Base-by-base conservation (phyloP, 2,888 invertebrate genomes). In the Drosophila cracens region DNA sequence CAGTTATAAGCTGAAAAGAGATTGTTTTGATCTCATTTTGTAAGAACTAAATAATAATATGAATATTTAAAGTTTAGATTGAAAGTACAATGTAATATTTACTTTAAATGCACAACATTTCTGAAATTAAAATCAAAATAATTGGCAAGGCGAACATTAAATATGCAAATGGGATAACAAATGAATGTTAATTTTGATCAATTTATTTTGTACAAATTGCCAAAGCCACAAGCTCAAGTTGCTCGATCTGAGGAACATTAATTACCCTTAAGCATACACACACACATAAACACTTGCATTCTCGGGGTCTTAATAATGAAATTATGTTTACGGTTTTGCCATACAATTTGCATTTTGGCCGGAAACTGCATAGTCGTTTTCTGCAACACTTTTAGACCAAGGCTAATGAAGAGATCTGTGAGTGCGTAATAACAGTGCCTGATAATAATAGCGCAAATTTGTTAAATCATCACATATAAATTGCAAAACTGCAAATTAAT, bases 401-500 rank as follows among this genome's bases (percentile, higher is more conserved):
- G 76, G 53, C 64, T 67, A 78, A 81, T 71, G 54, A 52, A 59
- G 38, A 66, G 57, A 60, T 59, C 63, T 54, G 49, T 27, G 60
- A 66, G 61, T 59, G 59, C 48, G 43, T 62, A 75, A 75, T 75
- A 77, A 74, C 49, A 38, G 36, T 61, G 11, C 25, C 21, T 6
- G 18, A 36, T 63, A 65, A 31, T 56, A 70, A 71, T 61, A 18
- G 56, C 57, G 36, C 70, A 74, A 74, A 84, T 84, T 84, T 81
- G 85, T 68, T 62, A 66, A 70, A 74, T 72, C 75, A 81, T 77
- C 76, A 74, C 85, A 82, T 82, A 78, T 74, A 80, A 18, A 86
- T 88, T 89, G 72, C 59, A 49, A 79, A 84, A 82, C 16, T 46
- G 4, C 84, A 87, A 82, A 89, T 87, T 79, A 83, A 65, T 71